phyloP scores from a whole-genome alignment of 2,797 vertebrate species.

The Calcarius lapponicus region DNA sequence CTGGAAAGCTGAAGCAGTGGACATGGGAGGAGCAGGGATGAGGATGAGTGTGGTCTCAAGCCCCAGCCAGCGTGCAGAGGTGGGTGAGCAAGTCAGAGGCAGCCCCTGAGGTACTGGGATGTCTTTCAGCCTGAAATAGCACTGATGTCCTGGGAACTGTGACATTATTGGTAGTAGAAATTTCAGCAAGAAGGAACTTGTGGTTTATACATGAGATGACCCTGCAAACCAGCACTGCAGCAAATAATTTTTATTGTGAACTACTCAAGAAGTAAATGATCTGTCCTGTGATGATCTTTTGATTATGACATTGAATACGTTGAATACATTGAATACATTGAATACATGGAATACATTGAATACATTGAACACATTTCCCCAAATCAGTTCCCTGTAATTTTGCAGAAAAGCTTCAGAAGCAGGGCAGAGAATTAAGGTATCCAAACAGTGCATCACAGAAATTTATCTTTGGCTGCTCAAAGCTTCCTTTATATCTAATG shows the following conservation, averaged over 20 bases:
- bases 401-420: not conserved
- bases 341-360: no score
- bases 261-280: not conserved
- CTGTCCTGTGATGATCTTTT: not conserved
- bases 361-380: not conserved
- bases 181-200: not conserved
- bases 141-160: not conserved
- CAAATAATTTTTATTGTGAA: not conserved
- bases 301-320: not conserved
- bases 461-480: not conserved
- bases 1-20: no score
- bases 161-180: not conserved
- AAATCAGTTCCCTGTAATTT: not conserved
- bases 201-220: not conserved
- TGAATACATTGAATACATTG: not conserved
- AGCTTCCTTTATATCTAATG: not conserved
- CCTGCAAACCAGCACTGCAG: not conserved
- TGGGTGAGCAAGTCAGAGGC: not conserved
- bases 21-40: no score
- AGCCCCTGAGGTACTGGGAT: not conserved
- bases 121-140: rapidly evolving
- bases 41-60: no score
- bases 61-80: no score
- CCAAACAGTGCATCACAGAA: not conserved
- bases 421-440: not conserved